Evolutionary conservation across 2,797 vertebrate species (phyloP), one percentile per base, ranked within the genome.

Genomic region (Sebastes matsubarae): DNA sequence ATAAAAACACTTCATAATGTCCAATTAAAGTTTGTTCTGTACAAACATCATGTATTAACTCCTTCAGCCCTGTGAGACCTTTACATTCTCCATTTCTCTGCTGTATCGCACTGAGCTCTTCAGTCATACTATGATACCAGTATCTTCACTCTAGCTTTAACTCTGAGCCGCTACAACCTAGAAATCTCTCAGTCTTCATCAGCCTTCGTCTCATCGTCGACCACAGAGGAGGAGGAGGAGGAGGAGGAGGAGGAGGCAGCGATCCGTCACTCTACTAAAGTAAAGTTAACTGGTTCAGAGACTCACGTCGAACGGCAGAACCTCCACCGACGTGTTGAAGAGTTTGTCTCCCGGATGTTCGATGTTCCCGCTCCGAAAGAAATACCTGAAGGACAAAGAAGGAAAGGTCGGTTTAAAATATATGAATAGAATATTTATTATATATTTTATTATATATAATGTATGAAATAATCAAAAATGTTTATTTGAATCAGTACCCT

Each of bases 261-360:
- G 36, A 38, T 13, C 36, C 4, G 4, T 13, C 36, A 38, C 36
- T 38, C 36, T 11, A 38, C 36, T 38, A 38, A 38, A 38, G 36
- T 38, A 38, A 32, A 20, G 27, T 24, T 9, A 7, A 14, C 30
- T 13, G 30, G 30, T 27, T 68, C 38, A 32, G 8, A 32, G 18
- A 96, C 98, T 98, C 94, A 99, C 98, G 0, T 99, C 98, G 7
- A 99, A 99, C 0, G 98, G 98, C 88, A 99, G 93, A 90, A 99
- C 98, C 93, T 99, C 98, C 90, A 99, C 97, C 0, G 98, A 98
- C 0, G 98, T 99, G 93, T 99, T 99, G 95, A 97, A 98, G 57
- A 99, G 97, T 94, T 99, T 99, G 94, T 99, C 98, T 82, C 99
- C 98, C 2, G 98, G 98, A 91, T 99, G 98, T 77, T 99, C 98